These are phyloP conservation scores for Hyperoodon ampullatus DNA, from an alignment of 2,113 vertebrate species.

Conservation along the genomic window DNA sequence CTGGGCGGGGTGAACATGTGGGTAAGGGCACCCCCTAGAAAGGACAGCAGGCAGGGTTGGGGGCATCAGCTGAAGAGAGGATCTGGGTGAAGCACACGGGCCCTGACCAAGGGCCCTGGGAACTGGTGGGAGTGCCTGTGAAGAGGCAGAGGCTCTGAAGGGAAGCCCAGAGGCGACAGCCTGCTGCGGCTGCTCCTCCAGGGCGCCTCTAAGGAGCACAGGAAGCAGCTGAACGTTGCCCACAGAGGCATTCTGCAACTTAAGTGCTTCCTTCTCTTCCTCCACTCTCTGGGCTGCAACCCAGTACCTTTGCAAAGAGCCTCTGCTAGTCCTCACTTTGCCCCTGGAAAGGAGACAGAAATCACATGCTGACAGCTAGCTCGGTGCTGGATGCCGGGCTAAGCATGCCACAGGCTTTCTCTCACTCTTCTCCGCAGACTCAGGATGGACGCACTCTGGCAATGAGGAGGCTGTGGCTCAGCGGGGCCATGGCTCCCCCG, in stretches of 20 bases:
- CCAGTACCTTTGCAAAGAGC: background rate
- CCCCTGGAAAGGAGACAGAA: background rate
- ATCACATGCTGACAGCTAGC: background rate
- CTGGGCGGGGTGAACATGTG: no score
- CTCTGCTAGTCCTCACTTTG: background rate
- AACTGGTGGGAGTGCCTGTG: background rate
- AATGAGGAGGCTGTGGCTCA: accelerated
- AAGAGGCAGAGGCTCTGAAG: background rate
- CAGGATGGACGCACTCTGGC: background rate
- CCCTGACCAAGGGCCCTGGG: background rate
- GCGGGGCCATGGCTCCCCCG: background rate
- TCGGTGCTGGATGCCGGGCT: background rate
- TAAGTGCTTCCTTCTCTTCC: no score
- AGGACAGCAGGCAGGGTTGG: background rate
- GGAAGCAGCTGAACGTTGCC: background rate
- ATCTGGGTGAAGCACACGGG: background rate
- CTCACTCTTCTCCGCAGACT: no score
- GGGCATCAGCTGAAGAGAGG: background rate
- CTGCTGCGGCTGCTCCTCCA: background rate
- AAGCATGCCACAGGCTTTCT: background rate
- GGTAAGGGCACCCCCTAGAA: background rate
- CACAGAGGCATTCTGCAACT: background rate
- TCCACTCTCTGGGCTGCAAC: background rate
- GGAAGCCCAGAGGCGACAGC: no score
- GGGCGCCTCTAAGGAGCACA: background rate